phyloP scores from a whole-genome alignment of 2,113 vertebrate genomes.

The Melanerpes aurifrons region DNA sequence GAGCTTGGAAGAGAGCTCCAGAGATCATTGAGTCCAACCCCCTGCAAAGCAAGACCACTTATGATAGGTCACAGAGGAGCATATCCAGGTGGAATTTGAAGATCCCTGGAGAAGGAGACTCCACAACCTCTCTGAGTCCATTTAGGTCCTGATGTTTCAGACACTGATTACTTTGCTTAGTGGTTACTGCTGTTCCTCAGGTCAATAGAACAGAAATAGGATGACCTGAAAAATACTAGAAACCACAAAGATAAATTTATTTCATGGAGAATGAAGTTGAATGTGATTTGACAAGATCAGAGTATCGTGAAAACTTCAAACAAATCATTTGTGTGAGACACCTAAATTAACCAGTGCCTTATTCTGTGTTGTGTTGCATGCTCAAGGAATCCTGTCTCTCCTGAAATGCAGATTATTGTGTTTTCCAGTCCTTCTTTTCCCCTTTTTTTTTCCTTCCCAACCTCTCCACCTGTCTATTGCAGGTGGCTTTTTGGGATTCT shows the following conservation, averaged over 20 bases:
- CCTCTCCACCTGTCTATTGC: background rate
- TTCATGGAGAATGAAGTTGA: background rate
- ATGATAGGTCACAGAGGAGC: no score
- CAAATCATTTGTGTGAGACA: background rate
- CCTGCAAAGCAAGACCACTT: no score
- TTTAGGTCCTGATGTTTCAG: background rate
- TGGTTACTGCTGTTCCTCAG: background rate
- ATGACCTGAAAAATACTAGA: background rate
- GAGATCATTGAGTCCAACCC: no score
- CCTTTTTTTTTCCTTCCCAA: background rate
- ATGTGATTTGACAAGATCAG: background rate
- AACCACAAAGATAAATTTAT: background rate
- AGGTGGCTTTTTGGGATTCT: background rate
- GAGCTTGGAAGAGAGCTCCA: no score
- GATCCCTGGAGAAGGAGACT: no score
- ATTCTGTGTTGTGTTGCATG: accelerated
- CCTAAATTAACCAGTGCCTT: background rate
- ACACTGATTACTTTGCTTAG: background rate
- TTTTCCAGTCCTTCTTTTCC: background rate
- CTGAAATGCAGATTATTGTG: background rate
- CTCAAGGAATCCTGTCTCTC: background rate
- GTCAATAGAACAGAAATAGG: background rate
- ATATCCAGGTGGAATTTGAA: no score
- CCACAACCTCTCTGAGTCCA: no score
- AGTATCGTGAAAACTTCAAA: background rate